Evolutionary conservation across 2,888 invertebrate species (phyloP).

Genomic region (Leptinotarsa rubiginosa): DNA sequence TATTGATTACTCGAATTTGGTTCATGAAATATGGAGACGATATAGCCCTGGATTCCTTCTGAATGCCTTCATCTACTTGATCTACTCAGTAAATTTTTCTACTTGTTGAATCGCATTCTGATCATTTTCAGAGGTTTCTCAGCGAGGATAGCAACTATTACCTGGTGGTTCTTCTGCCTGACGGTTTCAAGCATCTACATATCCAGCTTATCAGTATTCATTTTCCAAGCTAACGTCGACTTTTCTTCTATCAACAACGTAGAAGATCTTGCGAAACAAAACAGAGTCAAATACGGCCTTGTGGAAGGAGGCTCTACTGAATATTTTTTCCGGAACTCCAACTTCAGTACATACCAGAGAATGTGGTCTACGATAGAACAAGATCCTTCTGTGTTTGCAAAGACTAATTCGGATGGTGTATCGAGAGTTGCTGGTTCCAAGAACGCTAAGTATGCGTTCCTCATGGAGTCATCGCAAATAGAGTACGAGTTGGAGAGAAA

Average conservation of each 20-base stretch:
- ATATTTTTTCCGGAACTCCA: conserved; percentile 84
- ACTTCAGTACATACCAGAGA: conserved; percentile 53
- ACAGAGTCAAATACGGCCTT: conserved; percentile 94
- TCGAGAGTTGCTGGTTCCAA: conserved; percentile 83
- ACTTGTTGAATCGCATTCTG: background rate
- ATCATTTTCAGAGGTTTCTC: conserved; percentile 79
- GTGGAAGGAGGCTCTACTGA: conserved; percentile 88
- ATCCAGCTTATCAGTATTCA: conserved; percentile 92
- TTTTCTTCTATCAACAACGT: conserved; percentile 85
- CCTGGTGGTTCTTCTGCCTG: conserved; percentile 92
- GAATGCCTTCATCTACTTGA: too few species aligned
- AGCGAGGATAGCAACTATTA: conserved; percentile 86
- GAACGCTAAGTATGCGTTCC: conserved; percentile 86
- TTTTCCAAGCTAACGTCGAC: conserved; percentile 88
- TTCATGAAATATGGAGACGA: too few species aligned
- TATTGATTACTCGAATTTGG: too few species aligned
- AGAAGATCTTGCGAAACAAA: conserved; percentile 92
- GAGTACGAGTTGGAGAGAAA: conserved; percentile 90
- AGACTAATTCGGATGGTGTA: conserved; percentile 86
- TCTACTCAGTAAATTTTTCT: too few species aligned
- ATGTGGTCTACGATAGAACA: conserved; percentile 76
- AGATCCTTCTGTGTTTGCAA: conserved; percentile 81
- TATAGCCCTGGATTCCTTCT: too few species aligned
- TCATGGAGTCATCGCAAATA: conserved; percentile 96
- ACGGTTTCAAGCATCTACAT: conserved; percentile 94